These are phyloP conservation scores for Adelphocoris suturalis DNA, from an alignment of 2,888 invertebrate species.

Conservation along the genomic window DNA sequence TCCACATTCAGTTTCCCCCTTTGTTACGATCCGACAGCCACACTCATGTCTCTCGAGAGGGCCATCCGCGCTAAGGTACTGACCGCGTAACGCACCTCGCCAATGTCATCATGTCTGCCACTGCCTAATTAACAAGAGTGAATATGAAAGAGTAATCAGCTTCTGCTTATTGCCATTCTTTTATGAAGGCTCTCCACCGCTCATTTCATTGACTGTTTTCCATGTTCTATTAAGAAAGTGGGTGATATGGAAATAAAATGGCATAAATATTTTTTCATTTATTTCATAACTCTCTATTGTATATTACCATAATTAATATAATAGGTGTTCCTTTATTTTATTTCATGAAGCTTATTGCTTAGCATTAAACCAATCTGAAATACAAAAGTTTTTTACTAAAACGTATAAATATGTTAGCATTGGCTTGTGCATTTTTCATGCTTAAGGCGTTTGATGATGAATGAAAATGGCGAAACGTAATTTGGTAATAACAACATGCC, in stretches of 20 bases:
- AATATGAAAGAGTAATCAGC: neutral
- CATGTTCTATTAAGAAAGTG: neutral
- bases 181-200: neutral
- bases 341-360: too few species aligned
- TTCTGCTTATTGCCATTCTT: neutral
- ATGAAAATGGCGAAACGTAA: too few species aligned
- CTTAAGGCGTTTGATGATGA: too few species aligned
- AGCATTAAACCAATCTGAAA: neutral
- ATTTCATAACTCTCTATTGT: neutral
- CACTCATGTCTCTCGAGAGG: constrained; percentile 93
- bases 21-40: neutral
- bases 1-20: constrained; percentile 15
- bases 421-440: too few species aligned
- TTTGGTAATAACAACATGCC: too few species aligned
- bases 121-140: constrained; percentile 25
- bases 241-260: constrained; percentile 32
- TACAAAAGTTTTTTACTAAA: too few species aligned
- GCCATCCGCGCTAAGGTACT: constrained; percentile 93
- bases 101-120: neutral
- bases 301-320: too few species aligned
- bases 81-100: neutral
- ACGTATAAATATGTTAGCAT: too few species aligned
- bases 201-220: neutral
- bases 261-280: neutral
- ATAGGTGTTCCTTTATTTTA: too few species aligned